A percentile compares a stretch with the other conserved stretches of the same genome.
phyloP scores from a whole-genome alignment of 2,113 vertebrate species.

The Turdus rufiventris region DNA sequence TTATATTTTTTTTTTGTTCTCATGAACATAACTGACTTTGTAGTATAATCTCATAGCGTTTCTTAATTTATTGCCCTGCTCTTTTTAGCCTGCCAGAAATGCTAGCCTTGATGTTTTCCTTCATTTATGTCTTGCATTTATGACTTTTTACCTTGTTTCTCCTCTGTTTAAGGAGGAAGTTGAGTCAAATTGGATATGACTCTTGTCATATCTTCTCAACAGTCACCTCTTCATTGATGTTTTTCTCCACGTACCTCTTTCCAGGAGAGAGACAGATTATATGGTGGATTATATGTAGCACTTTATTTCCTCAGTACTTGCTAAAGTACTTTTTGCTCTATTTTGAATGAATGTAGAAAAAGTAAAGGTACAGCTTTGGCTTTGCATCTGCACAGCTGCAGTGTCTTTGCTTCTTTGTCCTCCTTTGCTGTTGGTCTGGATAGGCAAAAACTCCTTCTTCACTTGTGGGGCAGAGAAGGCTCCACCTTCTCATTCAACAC shows the following conservation, averaged over 20 bases:
- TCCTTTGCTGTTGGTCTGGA: background rate
- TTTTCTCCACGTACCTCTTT: background rate
- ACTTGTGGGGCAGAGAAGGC: background rate
- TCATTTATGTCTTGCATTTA: background rate
- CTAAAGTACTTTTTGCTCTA: background rate
- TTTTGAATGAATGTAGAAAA: background rate
- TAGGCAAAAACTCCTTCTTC: background rate
- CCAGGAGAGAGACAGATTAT: background rate
- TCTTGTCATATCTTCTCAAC: background rate
- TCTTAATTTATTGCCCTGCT: background rate
- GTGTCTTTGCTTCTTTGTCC: background rate
- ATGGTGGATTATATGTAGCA: accelerated
- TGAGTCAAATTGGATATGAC: background rate
- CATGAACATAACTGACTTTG: background rate
- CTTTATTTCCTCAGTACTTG: background rate
- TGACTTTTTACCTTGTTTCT: background rate
- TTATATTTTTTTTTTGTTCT: background rate
- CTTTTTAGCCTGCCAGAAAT: background rate
- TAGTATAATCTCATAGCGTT: background rate
- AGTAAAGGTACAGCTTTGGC: background rate
- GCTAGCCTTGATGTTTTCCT: background rate
- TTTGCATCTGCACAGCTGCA: background rate
- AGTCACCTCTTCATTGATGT: background rate
- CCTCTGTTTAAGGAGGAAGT: background rate
- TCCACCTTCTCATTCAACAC: background rate